phyloP scores from a whole-genome alignment of 2,797 vertebrate genomes.

The Iguana delicatissima region DNA sequence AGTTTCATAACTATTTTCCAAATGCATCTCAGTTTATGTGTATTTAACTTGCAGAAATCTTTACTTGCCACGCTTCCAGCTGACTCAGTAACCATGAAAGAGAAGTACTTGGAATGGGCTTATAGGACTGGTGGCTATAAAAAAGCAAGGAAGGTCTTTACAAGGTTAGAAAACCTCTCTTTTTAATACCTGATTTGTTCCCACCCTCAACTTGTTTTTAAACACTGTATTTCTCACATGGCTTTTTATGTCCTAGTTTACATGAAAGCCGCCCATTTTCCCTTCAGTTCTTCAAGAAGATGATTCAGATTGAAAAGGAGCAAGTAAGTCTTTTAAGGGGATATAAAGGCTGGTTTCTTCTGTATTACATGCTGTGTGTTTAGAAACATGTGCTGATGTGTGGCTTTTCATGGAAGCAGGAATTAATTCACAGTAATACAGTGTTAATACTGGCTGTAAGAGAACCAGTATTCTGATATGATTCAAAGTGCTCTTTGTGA shows the following conservation, averaged over 20 bases:
- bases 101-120: conserved; percentile 92
- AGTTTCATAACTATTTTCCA: conserved; percentile 14
- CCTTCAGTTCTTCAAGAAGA: conserved; percentile 90
- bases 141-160: conserved; percentile 89
- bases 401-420: background rate
- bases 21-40: conserved; percentile 18
- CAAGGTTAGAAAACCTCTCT: conserved; percentile 80
- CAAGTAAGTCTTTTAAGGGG: conserved; percentile 83
- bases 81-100: conserved; percentile 88
- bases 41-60: conserved; percentile 83
- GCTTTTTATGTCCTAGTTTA: conserved; percentile 80
- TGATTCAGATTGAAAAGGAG: conserved; percentile 94
- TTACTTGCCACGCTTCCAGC: conserved; percentile 78
- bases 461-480: background rate
- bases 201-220: background rate
- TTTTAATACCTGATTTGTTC: background rate
- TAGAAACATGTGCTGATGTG: background rate
- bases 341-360: background rate
- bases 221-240: background rate
- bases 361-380: background rate
- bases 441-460: too few relatives aligned
- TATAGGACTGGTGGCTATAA: conserved; percentile 88
- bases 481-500: background rate
- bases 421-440: background rate
- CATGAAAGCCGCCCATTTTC: conserved; percentile 90